Conservation (phyloP, 2,113 vertebrate species). For the Spheniscus mendiculus region DNA sequence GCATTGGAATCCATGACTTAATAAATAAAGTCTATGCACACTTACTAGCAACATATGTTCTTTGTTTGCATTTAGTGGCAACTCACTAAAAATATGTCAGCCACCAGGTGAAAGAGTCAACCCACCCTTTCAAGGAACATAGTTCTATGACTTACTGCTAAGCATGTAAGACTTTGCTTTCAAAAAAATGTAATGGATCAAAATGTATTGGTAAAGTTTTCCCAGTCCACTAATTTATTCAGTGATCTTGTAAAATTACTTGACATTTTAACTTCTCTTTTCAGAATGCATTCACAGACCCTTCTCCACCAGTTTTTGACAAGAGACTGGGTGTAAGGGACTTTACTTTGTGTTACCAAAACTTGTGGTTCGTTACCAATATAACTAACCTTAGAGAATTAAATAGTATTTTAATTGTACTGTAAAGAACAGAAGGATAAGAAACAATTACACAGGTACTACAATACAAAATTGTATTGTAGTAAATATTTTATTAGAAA, state of each 20-base stretch:
- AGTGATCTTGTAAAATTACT: neutral
- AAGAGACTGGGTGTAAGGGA: neutral
- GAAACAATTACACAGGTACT: neutral
- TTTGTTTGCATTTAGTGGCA: neutral
- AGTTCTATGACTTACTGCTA: neutral
- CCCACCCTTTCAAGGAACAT: neutral
- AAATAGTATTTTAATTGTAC: neutral
- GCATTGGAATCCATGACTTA: neutral
- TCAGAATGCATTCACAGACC: neutral
- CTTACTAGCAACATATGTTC: accelerated
- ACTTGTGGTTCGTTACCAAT: neutral
- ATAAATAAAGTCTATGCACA: neutral
- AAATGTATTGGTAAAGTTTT: neutral
- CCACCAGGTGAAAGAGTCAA: neutral
- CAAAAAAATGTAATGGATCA: neutral
- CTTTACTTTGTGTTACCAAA: neutral
- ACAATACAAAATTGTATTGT: no score
- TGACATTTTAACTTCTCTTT: neutral
- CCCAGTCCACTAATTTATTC: neutral
- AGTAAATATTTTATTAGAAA: neutral
- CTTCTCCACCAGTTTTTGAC: neutral
- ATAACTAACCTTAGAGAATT: neutral
- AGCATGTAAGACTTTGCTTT: neutral
- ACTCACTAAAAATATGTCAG: neutral
- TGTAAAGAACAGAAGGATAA: neutral